Base-by-base conservation (phyloP, 2,888 invertebrate genomes). In the Crocallis elinguaria region DNA sequence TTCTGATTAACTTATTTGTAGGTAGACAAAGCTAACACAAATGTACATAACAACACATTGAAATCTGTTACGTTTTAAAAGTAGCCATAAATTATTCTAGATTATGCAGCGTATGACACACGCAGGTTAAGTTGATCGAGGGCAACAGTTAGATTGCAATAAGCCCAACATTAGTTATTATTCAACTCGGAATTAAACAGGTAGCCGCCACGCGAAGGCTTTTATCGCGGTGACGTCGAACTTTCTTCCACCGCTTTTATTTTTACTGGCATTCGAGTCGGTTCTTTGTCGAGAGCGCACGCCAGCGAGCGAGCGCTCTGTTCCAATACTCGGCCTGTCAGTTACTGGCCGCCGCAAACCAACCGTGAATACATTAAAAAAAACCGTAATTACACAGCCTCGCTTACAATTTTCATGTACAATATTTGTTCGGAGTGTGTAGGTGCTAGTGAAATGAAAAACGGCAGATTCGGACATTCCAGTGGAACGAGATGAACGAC, bases 231-330 rank as follows among this genome's bases (percentile, higher is more conserved):
- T 84, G 83, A 83, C 84, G 83, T 82, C 76, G 77, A 80, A 82
- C 82, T 90, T 90, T 90, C 90, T 88, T 88, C 72, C 73, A 64
- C 67, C 80, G 80, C 75, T 79, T 82, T 81, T 81, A 80, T 82
- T 84, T 83, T 76, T 62, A 58, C 57, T 62, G 79, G 73, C 82
- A 86, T 85, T 86, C 79, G 83, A 71, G 82, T 81, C 78, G 77
- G 78, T 67, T 63, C 71, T 67, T 65, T 66, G 83, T 63, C 65
- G 78, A 62, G 83, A 71, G 77, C 83, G 86, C 85, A 87, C 89
- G 90, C 70, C 64, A 51, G 32, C 48, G 37, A 14, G 9, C 45
- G 53, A 41, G 55, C 52, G 44, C 59, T 60, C 37, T 66, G n/a
- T 59, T 57, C 38, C 57, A 51, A 55, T 73, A 64, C 71, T 67